Base-by-base conservation (phyloP, 2,797 vertebrate species). In the Sebastes cheni region DNA sequence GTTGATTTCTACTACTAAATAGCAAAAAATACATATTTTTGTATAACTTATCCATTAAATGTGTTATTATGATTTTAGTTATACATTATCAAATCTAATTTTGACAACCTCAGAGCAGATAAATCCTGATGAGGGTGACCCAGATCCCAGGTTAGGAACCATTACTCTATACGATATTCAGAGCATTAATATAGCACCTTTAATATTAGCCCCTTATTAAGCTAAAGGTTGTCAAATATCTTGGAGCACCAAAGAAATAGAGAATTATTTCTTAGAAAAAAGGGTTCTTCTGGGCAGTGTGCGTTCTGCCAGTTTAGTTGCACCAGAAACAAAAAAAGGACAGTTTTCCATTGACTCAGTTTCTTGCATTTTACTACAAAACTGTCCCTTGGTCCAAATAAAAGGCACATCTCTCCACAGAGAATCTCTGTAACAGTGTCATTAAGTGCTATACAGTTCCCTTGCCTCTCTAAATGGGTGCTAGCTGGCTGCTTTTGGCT, bases 381-480 rank as follows among this genome's bases (percentile, higher is more conserved):
- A 86, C 83, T 70, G 82, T 91, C 91, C 91, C 90, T 50, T 68
- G 86, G 68, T 91, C 72, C 80, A 88, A 82, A 92, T 92, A 86
- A 93, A 93, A 89, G 67, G 23, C 79, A 69, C 83, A 89, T 84
- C 80, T 82, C 75, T 92, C 92, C 79, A 72, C 67, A 18, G 84
- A 92, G 89, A 84, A 85, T 84, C 77, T 80, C 83, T 86, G 88
- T 92, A 92, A 88, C 84, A 55, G 60, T 91, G 87, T 91, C 88
- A 92, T 93, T 92, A 92, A 91, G 80, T 88, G 75, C 65, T 81
- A 16, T 23, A 77, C 74, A 71, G 78, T 87, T 91, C 90, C 86
- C 84, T 76, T 2, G 82, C 82, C 58, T 87, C 87, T 66, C 80
- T 94, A 89, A 93, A 91, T 82, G 85, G 86, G 88, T 86, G 86